Evolutionary conservation across 2,888 invertebrate genomes (phyloP), one percentile per base, ranked within the genome.

Genomic region (Notodonta dromedarius): DNA sequence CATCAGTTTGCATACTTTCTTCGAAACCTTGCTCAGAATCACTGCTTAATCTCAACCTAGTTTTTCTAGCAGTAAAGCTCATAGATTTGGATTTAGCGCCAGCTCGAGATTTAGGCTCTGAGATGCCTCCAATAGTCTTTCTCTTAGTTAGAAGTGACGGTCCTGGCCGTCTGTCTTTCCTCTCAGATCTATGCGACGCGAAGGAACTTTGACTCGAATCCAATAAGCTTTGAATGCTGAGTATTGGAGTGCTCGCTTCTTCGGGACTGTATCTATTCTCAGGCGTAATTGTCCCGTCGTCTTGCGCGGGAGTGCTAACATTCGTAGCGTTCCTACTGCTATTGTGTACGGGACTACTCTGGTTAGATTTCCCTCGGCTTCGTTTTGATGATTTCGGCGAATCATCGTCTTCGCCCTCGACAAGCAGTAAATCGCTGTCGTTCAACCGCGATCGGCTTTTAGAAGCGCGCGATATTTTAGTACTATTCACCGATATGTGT

Each of bases 201-300:
- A 70, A 55, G 0, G 85, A 82, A 51, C 74, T 80, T 11, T 75
- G 79, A 40, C 84, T 86, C 3, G 87, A 82, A 52, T 90, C 79
- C 24, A 93, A 61, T 4, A 93, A 74, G 53, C 81, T 85, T 65
- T 87, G 87, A 11, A 92, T 91, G 65, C 80, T 88, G 0, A 92
- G 70, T 1, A 92, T 82, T 0, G 93, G 93, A 2, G 93, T 93
- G 1, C 80, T 81, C 2, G 78, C 78, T 50, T 85, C 87, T 48
- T 80, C 79, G 1, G 88, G 87, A 57, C 85, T 87, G 4, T 63
- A 71, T 7, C 73, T 69, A 46, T 86, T 85, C 50, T 88, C 88
- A 0, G 92, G 92, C 0, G 91, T 91, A 9, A 73, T 73, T 4
- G 60, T 68, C 0, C 90, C 90, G 9, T 75, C 72, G 4, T 65